Evolutionary conservation across 1,140 invertebrate genomes (phyloP), one percentile per base, ranked within the genome.

Genomic region (Drosophila jambulina): DNA sequence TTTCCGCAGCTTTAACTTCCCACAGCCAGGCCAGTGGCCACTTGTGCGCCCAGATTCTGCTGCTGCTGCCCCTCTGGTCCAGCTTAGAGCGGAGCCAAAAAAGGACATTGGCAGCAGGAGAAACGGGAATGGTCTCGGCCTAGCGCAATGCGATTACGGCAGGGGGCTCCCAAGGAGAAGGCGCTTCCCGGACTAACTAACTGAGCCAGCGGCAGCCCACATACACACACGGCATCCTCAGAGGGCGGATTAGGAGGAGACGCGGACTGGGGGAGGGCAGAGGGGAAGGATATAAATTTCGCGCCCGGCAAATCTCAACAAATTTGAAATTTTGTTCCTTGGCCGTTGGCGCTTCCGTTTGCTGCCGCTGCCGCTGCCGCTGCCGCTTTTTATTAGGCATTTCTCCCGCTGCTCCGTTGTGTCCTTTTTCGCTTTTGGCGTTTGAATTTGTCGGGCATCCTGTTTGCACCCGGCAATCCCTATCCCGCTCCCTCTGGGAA

Each of bases 1-100:
- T 90, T 90, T 91, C 86, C 82, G 86, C 82, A 91, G 85, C 85
- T 91, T 90, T 85, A 82, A 85, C 79, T 79, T 90, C 77, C 84
- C 79, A 69, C 75, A 80, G 60, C 59, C 53, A 38, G 42, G 34
- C 46, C 63, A 59, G 58, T 84, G 82, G 76, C 76, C 79, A 86
- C 80, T 86, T 86, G 60, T 49, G 49, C 40, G 67, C 49, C 48
- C 61, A 46, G 46, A 40, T 54, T 74, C 79, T 27, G 48, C 43
- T 45, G 49, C 21, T 29, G 48, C 72, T 25, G 43, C n/a, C 48
- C 56, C 64, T 21, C 45, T 65, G 38, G 48, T 54, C 68, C 67
- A 45, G 69, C 69, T 72, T 48, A 48, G 15, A 43, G 48, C 23
- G 8, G 25, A 12, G 32, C n/a, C 59, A 19, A 62, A 62, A 45